These are phyloP conservation scores for Uria aalge DNA, from an alignment of 2,113 vertebrate species.

Conservation along the genomic window DNA sequence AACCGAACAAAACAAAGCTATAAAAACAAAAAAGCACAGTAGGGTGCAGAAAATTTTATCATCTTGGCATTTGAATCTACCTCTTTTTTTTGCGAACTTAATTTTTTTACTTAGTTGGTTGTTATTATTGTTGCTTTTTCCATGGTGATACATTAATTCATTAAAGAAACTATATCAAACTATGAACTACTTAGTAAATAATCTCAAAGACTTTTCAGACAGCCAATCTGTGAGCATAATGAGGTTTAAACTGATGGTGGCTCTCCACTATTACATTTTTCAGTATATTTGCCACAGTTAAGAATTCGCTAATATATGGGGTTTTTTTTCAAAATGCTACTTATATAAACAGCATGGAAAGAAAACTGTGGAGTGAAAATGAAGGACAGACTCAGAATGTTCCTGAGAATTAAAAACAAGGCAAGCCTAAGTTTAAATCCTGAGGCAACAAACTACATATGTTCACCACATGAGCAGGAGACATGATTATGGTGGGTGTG, in stretches of 20 bases:
- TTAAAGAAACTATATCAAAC: neutral
- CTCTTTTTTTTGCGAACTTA: neutral
- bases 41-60: neutral
- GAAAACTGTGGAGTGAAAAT: neutral
- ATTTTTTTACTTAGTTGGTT: neutral
- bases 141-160: neutral
- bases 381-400: neutral
- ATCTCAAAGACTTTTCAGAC: neutral
- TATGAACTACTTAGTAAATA: neutral
- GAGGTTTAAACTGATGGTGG: neutral
- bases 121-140: neutral
- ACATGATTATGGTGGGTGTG: neutral
- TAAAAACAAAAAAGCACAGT: neutral
- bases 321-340: neutral
- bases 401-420: neutral
- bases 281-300: neutral
- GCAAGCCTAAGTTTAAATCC: neutral
- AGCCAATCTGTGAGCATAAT: neutral
- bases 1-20: neutral
- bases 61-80: neutral
- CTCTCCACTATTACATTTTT: neutral
- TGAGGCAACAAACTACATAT: neutral
- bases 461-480: constrained; percentile 40
- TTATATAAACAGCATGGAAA: neutral
- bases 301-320: neutral